phyloP scores from a whole-genome alignment of 2,113 vertebrate species.

The Agapornis roseicollis region DNA sequence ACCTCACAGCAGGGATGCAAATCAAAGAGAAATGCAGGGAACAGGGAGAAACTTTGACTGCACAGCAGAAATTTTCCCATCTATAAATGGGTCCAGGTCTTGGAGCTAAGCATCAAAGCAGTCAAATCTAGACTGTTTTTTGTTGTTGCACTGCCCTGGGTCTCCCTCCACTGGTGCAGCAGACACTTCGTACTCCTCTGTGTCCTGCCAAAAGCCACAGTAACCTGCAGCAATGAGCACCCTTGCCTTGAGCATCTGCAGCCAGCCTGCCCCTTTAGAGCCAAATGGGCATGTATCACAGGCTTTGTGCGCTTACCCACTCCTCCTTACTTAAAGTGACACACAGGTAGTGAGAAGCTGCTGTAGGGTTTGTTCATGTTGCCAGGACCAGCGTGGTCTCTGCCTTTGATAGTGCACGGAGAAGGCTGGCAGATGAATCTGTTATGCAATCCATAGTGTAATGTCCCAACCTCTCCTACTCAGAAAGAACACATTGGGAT shows the following conservation, averaged over 20 bases:
- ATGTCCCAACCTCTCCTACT: neutral
- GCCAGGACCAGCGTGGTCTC: neutral
- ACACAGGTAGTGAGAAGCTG: neutral
- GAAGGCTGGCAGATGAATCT: neutral
- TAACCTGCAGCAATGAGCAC: neutral
- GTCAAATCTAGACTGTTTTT: neutral
- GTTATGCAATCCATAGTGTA: neutral
- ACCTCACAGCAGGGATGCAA: neutral
- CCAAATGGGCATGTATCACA: rapidly evolving
- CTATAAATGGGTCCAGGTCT: neutral
- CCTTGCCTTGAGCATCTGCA: neutral
- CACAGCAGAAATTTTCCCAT: neutral
- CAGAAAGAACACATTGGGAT: neutral
- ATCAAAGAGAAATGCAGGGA: neutral
- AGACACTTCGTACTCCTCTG: neutral
- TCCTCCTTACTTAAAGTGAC: neutral
- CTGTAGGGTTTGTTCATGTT: neutral
- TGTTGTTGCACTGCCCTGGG: neutral
- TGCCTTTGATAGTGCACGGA: neutral
- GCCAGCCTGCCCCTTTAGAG: neutral
- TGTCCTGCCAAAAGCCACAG: neutral
- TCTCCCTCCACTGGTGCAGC: neutral
- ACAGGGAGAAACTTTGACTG: neutral
- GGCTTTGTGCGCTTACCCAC: rapidly evolving
- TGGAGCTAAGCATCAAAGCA: neutral